Conservation (phyloP, 2,888 invertebrate species). For the Acanthococcus lagerstroemiae region DNA sequence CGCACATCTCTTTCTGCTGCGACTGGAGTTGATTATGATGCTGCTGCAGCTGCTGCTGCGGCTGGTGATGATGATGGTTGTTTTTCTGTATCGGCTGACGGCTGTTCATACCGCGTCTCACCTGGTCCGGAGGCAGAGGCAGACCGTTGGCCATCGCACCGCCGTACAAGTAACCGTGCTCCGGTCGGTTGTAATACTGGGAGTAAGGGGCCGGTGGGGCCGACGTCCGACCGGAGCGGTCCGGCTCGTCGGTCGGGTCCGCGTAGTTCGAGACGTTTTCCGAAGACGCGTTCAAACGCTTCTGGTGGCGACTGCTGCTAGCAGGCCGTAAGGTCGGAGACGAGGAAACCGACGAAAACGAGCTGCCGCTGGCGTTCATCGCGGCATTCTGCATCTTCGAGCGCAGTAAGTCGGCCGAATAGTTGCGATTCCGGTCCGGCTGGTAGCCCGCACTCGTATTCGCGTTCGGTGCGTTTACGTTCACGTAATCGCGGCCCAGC, state of each 20-base stretch:
- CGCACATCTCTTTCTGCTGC: background rate
- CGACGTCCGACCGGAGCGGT: background rate
- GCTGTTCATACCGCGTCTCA: no score
- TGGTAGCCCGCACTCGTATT: background rate
- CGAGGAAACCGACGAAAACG: conserved; percentile 4
- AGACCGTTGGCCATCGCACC: background rate
- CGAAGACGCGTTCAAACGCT: background rate
- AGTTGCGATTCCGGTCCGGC: background rate
- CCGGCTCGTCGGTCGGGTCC: background rate
- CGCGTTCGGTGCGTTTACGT: background rate
- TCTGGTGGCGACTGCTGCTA: background rate
- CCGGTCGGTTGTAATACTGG: background rate
- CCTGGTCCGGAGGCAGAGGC: no score
- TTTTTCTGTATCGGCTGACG: no score
- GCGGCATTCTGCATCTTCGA: background rate
- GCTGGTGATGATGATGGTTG: background rate
- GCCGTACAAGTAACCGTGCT: background rate
- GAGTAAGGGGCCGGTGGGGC: background rate
- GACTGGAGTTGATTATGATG: background rate
- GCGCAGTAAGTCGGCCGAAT: background rate
- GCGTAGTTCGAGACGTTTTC: background rate
- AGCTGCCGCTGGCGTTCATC: background rate
- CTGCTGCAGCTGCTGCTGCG: background rate
- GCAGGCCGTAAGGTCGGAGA: background rate
- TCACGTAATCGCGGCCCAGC: background rate